phyloP scores from a whole-genome alignment of 2,888 invertebrate genomes.

The Chalcis sispes region DNA sequence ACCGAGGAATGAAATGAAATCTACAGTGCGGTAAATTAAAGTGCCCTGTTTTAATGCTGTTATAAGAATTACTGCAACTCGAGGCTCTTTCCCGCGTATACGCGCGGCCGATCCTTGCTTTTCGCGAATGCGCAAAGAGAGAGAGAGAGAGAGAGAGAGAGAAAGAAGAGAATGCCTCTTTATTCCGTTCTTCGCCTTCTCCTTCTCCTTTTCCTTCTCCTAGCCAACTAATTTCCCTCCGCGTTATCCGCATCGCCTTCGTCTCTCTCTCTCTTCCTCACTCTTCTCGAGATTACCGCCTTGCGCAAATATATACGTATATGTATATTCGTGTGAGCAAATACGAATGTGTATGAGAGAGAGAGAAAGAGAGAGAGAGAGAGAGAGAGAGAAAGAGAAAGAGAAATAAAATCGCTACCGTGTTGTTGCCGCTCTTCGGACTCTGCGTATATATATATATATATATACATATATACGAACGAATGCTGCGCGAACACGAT shows the following conservation, averaged over 20 bases:
- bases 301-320: constrained; percentile 20
- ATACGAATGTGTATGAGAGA: background rate
- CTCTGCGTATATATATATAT: constrained; percentile 38
- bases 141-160: constrained; percentile 43
- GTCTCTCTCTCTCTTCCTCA: too few species aligned
- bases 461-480: too few species aligned
- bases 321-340: background rate
- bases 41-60: constrained; percentile 73
- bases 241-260: constrained; percentile 58
- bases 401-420: background rate
- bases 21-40: constrained; percentile 75
- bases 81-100: constrained; percentile 61
- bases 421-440: background rate
- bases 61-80: constrained; percentile 72
- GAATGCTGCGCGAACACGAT: constrained; percentile 12
- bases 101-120: constrained; percentile 57
- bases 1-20: constrained; percentile 71
- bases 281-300: constrained; percentile 45
- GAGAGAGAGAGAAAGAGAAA: too few species aligned
- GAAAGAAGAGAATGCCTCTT: too few species aligned
- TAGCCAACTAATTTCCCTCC: constrained; percentile 64
- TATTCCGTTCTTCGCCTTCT: constrained; percentile 60
- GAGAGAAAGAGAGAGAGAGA: constrained; percentile 9
- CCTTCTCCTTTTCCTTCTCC: constrained; percentile 46
- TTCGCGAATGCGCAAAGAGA: constrained; percentile 28